Conservation (phyloP, 2,797 vertebrate genomes). For the Masticophis lateralis region DNA sequence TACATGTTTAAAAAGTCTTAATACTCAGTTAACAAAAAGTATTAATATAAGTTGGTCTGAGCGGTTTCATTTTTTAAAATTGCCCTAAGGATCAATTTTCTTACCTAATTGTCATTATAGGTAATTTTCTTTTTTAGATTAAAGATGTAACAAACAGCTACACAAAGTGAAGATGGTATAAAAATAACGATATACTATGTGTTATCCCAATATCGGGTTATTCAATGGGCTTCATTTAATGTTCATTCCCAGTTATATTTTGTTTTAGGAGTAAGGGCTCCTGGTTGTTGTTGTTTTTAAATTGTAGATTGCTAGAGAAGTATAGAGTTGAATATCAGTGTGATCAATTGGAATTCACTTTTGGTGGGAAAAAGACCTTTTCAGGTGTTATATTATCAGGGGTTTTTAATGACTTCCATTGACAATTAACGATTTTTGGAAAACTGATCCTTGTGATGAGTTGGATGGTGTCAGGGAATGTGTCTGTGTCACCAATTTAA, state of each 20-base stretch:
- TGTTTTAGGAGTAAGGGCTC: neutral
- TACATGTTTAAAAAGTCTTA: constrained; percentile 51
- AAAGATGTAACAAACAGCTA: neutral
- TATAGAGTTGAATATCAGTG: neutral
- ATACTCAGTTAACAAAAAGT: neutral
- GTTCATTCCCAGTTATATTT: neutral
- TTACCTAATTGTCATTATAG: neutral
- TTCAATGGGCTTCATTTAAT: neutral
- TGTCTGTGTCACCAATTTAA: neutral
- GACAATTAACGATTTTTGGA: neutral
- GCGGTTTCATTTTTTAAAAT: neutral
- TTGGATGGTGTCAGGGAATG: neutral
- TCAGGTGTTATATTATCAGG: neutral
- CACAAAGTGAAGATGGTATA: neutral
- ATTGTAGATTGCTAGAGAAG: neutral
- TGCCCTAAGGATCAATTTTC: neutral
- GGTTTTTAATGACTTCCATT: neutral
- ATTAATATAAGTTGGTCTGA: neutral
- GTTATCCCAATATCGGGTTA: neutral
- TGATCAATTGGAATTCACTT: neutral
- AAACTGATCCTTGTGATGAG: neutral
- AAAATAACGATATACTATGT: neutral
- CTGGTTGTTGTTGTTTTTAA: neutral
- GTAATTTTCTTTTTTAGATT: neutral
- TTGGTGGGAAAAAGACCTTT: neutral